Percentiles rank a stretch among this genome's conserved stretches.
Evolutionary conservation across 2,797 vertebrate species (phyloP).

Genomic region (Pipistrellus kuhlii): DNA sequence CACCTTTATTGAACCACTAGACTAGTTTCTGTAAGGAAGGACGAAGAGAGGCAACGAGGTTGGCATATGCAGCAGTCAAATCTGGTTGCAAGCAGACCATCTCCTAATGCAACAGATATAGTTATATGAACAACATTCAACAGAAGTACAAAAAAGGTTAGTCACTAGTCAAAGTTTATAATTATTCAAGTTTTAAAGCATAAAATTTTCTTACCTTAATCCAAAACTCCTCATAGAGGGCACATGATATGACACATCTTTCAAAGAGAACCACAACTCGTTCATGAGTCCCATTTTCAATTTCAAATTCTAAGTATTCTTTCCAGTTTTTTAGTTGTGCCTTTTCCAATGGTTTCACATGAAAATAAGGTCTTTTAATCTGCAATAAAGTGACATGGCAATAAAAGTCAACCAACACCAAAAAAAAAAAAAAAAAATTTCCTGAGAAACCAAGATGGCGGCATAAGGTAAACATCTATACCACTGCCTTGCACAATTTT

Average conservation of each 20-base stretch:
- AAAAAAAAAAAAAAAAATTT: too few species aligned
- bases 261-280: constrained; percentile 99
- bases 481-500: too few species aligned
- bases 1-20: constrained; percentile 99
- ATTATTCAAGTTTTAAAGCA: constrained; percentile 83
- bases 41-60: constrained; percentile 99
- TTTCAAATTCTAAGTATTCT: constrained; percentile 99
- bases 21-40: constrained; percentile 99
- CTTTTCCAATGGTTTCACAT: constrained; percentile 99
- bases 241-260: constrained; percentile 98
- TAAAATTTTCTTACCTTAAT: constrained; percentile 93
- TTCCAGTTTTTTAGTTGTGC: constrained; percentile 99
- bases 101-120: constrained; percentile 99
- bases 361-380: constrained; percentile 99
- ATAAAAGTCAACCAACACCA: constrained; percentile 29
- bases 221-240: constrained; percentile 99
- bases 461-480: too few species aligned
- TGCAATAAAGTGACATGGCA: constrained; percentile 82
- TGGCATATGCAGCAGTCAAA: constrained; percentile 99
- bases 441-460: too few species aligned
- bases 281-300: constrained; percentile 97
- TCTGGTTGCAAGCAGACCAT: constrained; percentile 99
- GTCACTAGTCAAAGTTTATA: constrained; percentile 95
- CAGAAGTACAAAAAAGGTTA: constrained; percentile 98
- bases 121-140: constrained; percentile 99